Base-by-base conservation (phyloP, 2,888 invertebrate species). In the Cylindroiulus punctatus region DNA sequence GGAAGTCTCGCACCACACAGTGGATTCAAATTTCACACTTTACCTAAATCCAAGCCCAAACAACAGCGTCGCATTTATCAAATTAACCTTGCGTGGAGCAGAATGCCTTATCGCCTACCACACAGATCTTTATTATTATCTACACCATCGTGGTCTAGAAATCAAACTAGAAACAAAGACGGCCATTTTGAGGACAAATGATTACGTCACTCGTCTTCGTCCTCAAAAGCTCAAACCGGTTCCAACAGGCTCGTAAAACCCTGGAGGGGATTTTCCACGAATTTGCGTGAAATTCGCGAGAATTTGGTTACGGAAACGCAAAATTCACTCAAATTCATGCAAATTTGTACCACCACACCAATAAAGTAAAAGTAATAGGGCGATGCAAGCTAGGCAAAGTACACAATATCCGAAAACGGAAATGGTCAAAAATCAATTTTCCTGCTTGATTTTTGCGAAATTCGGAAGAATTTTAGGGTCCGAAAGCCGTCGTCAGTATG, bases 251-350 rank as follows among this genome's bases (percentile, higher is more conserved):
- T 52, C 3, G 52, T 12, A 26, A 65, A 30, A 65, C 65, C 65
- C 1, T 8, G 22, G 19, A 57, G 7, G 65, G 65, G 26, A 14
- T 76, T 76, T 76, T 52, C 30, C 30, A 17, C 76, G 17, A 32
- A 76, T 76, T 76, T 76, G 76, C 30, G 14, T 14, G 14, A 76
- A 76, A 17, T 76, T 17, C 57, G 30, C 12, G 83, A 82, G 26
- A 82, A 36, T 82, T 40, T 36, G 36, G 44, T 26, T 83, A n/a
- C 3, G 36, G 14, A 81, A 40, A 81, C n/a, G 83, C 26, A 83
- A 83, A 83, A 83, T n/a, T 40, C 83, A 83, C 42, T 40, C 83
- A 83, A 83, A 40, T 83, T 40, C 83, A 83, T 83, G 83, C 83
- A 83, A 83, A 40, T 83, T 83, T 83, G 83, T 26, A 83, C 44